phyloP scores from a whole-genome alignment of 2,113 vertebrate genomes.

The Corythoichthys haematopterus region DNA sequence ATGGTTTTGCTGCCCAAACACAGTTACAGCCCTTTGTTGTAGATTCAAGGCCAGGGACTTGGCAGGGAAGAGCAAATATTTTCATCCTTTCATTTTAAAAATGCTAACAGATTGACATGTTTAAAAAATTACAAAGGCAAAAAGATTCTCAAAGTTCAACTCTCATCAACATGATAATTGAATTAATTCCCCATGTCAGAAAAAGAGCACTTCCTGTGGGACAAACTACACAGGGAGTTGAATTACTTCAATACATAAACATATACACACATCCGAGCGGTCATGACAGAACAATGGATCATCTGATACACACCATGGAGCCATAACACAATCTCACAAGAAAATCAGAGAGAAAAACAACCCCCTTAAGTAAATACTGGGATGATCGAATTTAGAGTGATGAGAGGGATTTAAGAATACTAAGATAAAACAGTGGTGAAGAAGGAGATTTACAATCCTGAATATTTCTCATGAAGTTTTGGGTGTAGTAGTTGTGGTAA shows the following conservation, averaged over 20 bases:
- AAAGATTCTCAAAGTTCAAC: slow-evolving; percentile 42
- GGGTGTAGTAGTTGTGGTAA: slow-evolving; percentile 22
- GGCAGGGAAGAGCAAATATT: slow-evolving; percentile 43
- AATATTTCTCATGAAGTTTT: slow-evolving; percentile 28
- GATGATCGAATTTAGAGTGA: slow-evolving; percentile 18
- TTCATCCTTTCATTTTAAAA: slow-evolving; percentile 39
- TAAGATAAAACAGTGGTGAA: slow-evolving; percentile 25
- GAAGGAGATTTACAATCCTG: slow-evolving; percentile 20
- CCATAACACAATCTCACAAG: slow-evolving; percentile 23
- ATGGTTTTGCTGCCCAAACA: slow-evolving; percentile 29
- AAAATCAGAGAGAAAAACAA: slow-evolving; percentile 45
- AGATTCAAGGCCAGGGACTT: slow-evolving; percentile 43
- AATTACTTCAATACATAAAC: slow-evolving; percentile 38
- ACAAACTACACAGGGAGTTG: slow-evolving; percentile 30
- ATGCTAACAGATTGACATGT: slow-evolving; percentile 56
- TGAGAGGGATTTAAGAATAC: slow-evolving; percentile 27
- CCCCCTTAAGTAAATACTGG: slow-evolving; percentile 3
- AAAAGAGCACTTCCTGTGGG: slow-evolving; percentile 36
- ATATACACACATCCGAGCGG: slow-evolving; percentile 17
- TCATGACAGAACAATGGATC: slow-evolving; percentile 32
- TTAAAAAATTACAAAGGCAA: slow-evolving; percentile 54
- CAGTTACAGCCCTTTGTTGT: slow-evolving; percentile 34
- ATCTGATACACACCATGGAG: slow-evolving; percentile 37
- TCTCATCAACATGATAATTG: slow-evolving; percentile 58
- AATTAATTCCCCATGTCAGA: slow-evolving; percentile 52